These are phyloP conservation scores for Xerus rutilus DNA, from an alignment of 2,797 vertebrate genomes.

Conservation along the genomic window DNA sequence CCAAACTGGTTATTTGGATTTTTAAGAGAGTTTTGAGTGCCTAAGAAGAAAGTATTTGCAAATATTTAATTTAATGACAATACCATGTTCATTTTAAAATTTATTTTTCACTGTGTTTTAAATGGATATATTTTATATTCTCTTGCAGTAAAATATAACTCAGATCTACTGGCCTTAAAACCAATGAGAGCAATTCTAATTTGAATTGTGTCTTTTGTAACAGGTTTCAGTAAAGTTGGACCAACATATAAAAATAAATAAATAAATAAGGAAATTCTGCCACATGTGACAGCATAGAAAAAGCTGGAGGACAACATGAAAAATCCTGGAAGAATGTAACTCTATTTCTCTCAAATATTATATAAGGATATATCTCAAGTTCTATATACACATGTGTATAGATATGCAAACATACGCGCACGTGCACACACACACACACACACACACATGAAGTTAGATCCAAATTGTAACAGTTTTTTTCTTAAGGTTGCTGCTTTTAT, in stretches of 20 bases:
- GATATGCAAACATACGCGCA: too few relatives aligned
- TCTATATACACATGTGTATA: background rate
- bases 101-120: conserved; percentile 65
- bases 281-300: too few relatives aligned
- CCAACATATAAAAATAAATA: background rate
- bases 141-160: conserved; percentile 67
- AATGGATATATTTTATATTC: conserved; percentile 65
- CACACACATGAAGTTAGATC: background rate
- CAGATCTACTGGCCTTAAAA: conserved; percentile 61
- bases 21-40: conserved; percentile 18
- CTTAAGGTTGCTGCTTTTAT: background rate
- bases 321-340: too few relatives aligned
- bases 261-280: too few relatives aligned
- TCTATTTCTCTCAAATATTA: too few relatives aligned
- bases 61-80: conserved; percentile 34
- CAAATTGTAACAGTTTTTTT: background rate
- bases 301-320: too few relatives aligned
- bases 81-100: conserved; percentile 29
- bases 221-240: conserved; percentile 74
- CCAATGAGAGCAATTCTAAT: conserved; percentile 28
- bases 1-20: background rate
- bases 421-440: background rate
- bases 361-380: too few relatives aligned
- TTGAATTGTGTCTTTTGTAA: conserved; percentile 66
- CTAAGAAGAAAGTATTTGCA: background rate